phyloP scores from a whole-genome alignment of 2,113 vertebrate species.

The Phaethon lepturus region DNA sequence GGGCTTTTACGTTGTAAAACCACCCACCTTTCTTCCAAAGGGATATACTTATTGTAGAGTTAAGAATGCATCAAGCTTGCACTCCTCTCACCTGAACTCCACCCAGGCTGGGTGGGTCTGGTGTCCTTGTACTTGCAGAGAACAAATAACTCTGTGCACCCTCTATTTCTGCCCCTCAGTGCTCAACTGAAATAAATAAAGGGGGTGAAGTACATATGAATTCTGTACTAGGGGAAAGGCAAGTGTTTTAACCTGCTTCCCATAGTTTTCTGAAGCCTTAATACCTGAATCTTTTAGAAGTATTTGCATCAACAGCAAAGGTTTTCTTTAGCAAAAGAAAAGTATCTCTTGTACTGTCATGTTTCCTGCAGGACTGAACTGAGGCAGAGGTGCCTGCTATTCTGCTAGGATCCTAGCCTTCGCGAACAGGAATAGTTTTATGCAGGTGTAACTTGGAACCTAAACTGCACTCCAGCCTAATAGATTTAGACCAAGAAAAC shows the following conservation, averaged over 20 bases:
- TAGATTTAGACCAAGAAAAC: background rate
- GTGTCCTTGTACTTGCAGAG: background rate
- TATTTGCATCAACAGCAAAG: background rate
- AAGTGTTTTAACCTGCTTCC: background rate
- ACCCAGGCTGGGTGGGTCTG: accelerated
- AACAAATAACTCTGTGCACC: background rate
- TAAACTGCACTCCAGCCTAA: background rate
- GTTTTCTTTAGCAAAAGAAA: background rate
- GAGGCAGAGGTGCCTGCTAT: background rate
- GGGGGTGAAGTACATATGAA: background rate
- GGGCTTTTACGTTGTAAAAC: background rate
- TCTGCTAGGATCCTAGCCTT: background rate
- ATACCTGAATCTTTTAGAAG: background rate
- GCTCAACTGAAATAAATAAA: background rate
- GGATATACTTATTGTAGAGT: background rate
- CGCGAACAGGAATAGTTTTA: background rate
- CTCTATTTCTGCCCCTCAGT: background rate
- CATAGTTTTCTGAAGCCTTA: background rate
- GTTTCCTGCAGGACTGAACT: background rate
- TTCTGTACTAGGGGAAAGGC: background rate
- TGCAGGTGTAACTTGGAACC: background rate
- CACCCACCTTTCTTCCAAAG: background rate
- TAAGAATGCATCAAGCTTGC: background rate
- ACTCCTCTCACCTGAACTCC: background rate
- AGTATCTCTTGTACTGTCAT: background rate